phyloP scores from a whole-genome alignment of 30 jellyfish, hydroid and myxozoan species.

The Turritopsis dohrnii region DNA sequence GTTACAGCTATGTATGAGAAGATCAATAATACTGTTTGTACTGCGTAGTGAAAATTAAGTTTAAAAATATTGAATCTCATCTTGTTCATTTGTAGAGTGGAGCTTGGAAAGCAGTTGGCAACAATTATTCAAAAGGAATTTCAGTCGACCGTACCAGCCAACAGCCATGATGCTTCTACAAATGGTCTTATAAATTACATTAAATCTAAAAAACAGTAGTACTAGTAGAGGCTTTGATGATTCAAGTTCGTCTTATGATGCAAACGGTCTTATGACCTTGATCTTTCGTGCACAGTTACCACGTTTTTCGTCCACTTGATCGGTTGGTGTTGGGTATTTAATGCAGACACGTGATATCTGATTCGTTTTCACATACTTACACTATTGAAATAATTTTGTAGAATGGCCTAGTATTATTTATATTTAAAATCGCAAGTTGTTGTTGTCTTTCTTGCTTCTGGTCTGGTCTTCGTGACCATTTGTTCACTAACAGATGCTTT shows the following conservation, averaged over 20 bases:
- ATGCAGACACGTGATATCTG: no score
- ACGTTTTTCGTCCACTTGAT: not conserved
- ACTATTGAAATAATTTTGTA: no score
- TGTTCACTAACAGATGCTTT: no score
- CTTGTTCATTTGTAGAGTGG: conserved; percentile 77
- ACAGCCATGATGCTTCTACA: conserved; percentile 94
- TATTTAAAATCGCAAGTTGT: no score
- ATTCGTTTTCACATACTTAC: no score
- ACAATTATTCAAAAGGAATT: conserved; percentile 86
- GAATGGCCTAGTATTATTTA: no score
- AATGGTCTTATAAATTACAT: conserved; percentile 84
- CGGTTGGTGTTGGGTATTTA: not conserved
- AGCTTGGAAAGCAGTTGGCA: conserved; percentile 99
- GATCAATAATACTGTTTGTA: not conserved
- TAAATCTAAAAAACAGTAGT: conserved; percentile 44
- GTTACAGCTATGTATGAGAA: not conserved
- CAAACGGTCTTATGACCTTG: not conserved
- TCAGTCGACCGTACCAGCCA: conserved; percentile 40
- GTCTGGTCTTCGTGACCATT: no score
- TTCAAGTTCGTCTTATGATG: no score
- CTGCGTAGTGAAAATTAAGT: no score
- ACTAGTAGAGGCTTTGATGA: not conserved
- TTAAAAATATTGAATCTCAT: no score
- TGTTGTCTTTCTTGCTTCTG: no score
- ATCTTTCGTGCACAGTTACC: not conserved